Evolutionary conservation across 2,113 vertebrate genomes (phyloP).

Genomic region (Mionectes macconnelli): DNA sequence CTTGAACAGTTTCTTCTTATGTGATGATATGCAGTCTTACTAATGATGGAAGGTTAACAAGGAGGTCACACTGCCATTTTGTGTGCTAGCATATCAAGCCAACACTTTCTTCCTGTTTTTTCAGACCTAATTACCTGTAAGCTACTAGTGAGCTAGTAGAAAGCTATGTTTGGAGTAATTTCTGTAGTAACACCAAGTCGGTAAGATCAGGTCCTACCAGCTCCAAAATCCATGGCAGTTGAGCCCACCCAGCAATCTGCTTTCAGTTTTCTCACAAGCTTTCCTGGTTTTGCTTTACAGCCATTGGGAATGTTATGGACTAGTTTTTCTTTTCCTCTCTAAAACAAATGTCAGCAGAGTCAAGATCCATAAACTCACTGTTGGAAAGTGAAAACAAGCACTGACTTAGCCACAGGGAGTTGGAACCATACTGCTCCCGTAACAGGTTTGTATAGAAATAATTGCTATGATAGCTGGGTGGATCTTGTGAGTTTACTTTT

Average conservation of each 20-base stretch:
- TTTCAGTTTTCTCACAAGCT: background rate
- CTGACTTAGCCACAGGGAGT: background rate
- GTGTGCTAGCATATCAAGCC: background rate
- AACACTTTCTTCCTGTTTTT: background rate
- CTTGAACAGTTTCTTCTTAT: background rate
- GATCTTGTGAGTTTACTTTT: background rate
- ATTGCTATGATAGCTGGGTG: background rate
- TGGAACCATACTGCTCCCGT: background rate
- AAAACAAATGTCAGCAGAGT: constrained; percentile 34
- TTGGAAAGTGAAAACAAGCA: constrained; percentile 41
- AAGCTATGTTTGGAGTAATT: background rate
- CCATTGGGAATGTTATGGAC: constrained; percentile 22
- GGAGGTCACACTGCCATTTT: background rate
- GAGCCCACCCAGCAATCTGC: background rate
- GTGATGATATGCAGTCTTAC: background rate
- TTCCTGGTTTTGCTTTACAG: constrained; percentile 44
- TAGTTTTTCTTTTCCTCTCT: constrained; percentile 13
- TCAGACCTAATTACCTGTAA: background rate
- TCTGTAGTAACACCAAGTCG: background rate
- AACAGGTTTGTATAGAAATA: background rate
- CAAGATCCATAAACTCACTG: constrained; percentile 38
- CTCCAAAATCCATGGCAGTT: background rate
- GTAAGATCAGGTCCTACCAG: background rate
- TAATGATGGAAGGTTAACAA: background rate
- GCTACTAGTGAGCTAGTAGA: background rate